These are phyloP conservation scores for Carabus problematicus DNA, from an alignment of 2,888 invertebrate species.

Conservation along the genomic window DNA sequence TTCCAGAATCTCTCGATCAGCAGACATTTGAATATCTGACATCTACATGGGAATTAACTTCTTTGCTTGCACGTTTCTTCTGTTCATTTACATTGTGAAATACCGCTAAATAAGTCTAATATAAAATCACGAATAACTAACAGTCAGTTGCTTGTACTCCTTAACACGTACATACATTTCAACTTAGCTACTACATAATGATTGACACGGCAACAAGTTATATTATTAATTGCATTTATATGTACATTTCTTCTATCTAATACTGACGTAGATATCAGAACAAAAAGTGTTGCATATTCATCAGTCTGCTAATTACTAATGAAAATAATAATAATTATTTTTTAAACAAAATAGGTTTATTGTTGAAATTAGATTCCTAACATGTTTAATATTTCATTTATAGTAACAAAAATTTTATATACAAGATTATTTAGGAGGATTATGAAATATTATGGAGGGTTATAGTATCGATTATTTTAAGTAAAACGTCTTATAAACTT, in stretches of 20 bases:
- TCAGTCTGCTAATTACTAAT: slow-evolving; percentile 28
- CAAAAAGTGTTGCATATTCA: slow-evolving; percentile 31
- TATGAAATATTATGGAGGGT: too few species aligned
- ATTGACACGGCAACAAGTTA: slow-evolving; percentile 30
- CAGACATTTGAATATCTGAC: slow-evolving; percentile 35
- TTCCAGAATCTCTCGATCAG: slow-evolving; percentile 9
- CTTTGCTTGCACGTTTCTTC: slow-evolving; percentile 33
- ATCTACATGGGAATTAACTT: slow-evolving; percentile 29
- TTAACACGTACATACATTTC: slow-evolving; percentile 6
- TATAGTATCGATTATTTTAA: too few species aligned
- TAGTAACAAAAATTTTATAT: too few species aligned
- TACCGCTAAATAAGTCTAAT: slow-evolving; percentile 26
- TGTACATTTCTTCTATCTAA: too few species aligned
- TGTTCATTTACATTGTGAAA: slow-evolving; percentile 32
- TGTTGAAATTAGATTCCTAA: too few species aligned
- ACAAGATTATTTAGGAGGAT: too few species aligned
- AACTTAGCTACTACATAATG: slow-evolving; percentile 6
- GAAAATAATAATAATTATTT: too few species aligned
- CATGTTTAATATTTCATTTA: too few species aligned
- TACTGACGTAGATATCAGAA: too few species aligned
- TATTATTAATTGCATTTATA: slow-evolving; percentile 31
- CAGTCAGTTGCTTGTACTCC: neutral
- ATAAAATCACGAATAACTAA: slow-evolving; percentile 20
- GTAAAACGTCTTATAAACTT: too few species aligned
- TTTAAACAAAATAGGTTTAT: too few species aligned